phyloP scores from a whole-genome alignment of 1,140 invertebrate species.

The Rhopalosiphum maidis region DNA sequence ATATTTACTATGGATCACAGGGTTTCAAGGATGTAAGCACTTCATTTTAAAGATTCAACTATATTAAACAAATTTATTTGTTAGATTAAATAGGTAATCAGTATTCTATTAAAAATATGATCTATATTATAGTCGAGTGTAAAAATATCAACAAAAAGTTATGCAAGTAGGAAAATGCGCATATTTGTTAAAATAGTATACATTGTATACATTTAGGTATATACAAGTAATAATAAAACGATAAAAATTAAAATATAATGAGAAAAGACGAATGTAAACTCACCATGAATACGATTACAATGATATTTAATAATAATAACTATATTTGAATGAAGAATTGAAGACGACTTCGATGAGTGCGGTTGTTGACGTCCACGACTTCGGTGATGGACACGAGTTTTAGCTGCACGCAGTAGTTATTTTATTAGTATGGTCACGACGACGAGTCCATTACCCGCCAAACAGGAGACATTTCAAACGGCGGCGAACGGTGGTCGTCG shows the following conservation, averaged over 20 bases:
- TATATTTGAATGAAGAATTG: not conserved
- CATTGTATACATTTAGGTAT: not conserved
- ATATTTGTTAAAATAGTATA: no score
- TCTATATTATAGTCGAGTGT: not conserved
- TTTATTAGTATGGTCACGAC: not conserved
- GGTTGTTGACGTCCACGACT: not conserved
- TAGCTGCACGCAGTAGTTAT: not conserved
- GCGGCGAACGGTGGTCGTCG: not conserved
- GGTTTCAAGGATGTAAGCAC: no score
- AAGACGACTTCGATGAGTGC: not conserved
- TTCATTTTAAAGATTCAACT: no score
- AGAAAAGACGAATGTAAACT: not conserved
- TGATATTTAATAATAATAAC: not conserved
- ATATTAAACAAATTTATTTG: no score
- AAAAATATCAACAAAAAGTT: no score
- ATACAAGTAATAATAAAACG: not conserved
- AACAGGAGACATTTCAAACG: conserved; percentile 7
- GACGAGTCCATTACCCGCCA: not conserved
- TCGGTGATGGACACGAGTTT: not conserved
- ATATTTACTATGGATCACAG: no score
- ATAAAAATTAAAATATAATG: not conserved
- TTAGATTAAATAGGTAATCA: no score
- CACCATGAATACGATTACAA: not conserved
- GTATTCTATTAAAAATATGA: not conserved
- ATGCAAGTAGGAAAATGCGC: no score